Conservation (phyloP, 2,797 vertebrate species). For the Arnoldichthys spilopterus region DNA sequence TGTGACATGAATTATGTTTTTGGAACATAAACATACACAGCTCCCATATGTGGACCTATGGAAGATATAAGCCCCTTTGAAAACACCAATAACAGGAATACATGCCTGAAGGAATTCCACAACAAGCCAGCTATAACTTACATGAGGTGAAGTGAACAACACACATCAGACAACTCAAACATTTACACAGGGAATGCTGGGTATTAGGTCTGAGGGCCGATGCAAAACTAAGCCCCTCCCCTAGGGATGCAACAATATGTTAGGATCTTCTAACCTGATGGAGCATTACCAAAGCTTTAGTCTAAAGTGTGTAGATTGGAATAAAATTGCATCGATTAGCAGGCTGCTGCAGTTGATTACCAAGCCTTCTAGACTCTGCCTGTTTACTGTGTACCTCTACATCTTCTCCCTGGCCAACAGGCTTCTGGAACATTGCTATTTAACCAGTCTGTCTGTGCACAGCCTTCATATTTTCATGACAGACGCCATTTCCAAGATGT, state of each 20-base stretch:
- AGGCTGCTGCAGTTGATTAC: conserved; percentile 23
- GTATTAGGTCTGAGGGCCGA: not conserved
- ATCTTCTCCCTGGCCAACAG: conserved; percentile 63
- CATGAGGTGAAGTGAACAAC: not conserved
- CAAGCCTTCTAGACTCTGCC: conserved; percentile 19
- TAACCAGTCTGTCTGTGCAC: conserved; percentile 75
- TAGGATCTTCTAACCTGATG: not conserved
- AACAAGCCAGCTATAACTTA: not conserved
- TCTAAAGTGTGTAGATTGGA: conserved; percentile 15
- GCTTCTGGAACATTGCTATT: conserved; percentile 72
- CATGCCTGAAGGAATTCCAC: not conserved
- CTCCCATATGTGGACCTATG: no score
- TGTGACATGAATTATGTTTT: no score
- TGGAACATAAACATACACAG: no score
- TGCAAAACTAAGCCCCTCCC: conserved; percentile 5
- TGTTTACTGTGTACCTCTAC: conserved; percentile 15
- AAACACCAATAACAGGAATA: not conserved
- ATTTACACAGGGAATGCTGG: conserved; percentile 3
- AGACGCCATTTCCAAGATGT: conserved; percentile 79
- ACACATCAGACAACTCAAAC: not conserved
- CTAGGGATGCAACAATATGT: conserved; percentile 2
- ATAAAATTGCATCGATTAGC: conserved; percentile 31
- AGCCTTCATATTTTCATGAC: conserved; percentile 80
- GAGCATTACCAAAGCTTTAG: conserved; percentile 16
- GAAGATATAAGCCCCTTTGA: not conserved